Conservation (phyloP, 2,113 vertebrate genomes). For the Madoqua kirkii region DNA sequence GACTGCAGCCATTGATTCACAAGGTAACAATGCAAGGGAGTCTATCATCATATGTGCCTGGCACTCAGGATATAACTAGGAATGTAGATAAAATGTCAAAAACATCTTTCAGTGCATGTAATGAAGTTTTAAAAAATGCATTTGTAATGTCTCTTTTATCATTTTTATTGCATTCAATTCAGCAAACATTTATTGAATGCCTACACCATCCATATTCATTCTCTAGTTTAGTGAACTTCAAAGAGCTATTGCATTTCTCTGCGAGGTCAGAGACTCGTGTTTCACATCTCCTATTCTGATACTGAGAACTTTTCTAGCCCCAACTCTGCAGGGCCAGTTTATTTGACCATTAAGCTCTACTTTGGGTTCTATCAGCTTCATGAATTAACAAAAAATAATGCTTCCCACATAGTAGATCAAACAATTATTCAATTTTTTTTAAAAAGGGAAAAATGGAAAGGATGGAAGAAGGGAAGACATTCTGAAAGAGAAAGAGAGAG, state of each 20-base stretch:
- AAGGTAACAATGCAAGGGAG: neutral
- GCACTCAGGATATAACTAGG: neutral
- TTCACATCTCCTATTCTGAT: neutral
- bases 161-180: conserved; percentile 61
- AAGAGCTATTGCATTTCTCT: conserved; percentile 26
- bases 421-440: neutral
- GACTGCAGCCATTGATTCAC: neutral
- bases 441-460: neutral
- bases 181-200: conserved; percentile 57
- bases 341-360: neutral
- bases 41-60: neutral
- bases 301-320: neutral
- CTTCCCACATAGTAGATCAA: neutral
- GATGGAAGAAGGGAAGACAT: neutral
- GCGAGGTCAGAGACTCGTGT: neutral
- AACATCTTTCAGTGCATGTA: conserved; percentile 29
- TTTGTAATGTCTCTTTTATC: conserved; percentile 53
- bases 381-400: conserved; percentile 4
- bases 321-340: neutral
- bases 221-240: conserved; percentile 24
- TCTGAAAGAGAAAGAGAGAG: neutral
- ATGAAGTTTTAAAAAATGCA: conserved; percentile 53
- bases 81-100: conserved; percentile 40
- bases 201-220: conserved; percentile 42
- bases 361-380: neutral